phyloP scores from a whole-genome alignment of 92 coral and sea anemone genomes.

The Parazoanthus swiftii region DNA sequence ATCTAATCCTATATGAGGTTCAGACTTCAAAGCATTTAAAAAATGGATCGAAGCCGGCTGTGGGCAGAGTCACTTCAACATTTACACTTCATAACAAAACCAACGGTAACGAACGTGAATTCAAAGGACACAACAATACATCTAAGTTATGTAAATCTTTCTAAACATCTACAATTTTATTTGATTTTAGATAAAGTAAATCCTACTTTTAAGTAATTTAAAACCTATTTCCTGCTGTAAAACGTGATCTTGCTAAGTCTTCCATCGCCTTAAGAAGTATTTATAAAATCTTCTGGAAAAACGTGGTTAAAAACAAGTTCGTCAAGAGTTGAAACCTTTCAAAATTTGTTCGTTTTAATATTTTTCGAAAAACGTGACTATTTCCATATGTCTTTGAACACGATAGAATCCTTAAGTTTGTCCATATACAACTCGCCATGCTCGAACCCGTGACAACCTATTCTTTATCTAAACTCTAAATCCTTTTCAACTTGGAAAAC shows the following conservation, averaged over 20 bases:
- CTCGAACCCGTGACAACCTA: too few species aligned
- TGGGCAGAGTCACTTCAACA: not conserved
- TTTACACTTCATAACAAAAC: not conserved
- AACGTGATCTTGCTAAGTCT: not conserved
- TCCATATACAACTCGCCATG: too few species aligned
- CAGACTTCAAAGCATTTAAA: not conserved
- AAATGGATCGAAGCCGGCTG: not conserved
- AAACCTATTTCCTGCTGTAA: not conserved
- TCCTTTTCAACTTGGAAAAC: not conserved
- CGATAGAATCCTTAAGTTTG: too few species aligned
- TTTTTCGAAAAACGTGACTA: too few species aligned
- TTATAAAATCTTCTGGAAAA: not conserved
- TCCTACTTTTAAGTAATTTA: not conserved
- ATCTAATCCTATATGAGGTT: not conserved
- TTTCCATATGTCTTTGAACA: too few species aligned
- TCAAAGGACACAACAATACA: not conserved
- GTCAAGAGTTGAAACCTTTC: too few species aligned
- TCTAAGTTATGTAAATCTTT: not conserved
- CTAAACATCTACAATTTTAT: not conserved
- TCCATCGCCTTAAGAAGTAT: not conserved
- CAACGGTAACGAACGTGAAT: not conserved
- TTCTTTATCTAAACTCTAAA: not conserved
- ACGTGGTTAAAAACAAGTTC: not conserved
- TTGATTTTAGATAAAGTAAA: not conserved
- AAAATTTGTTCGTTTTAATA: too few species aligned